Conservation (phyloP, 2,113 vertebrate species). For the Megaceryle maxima region DNA sequence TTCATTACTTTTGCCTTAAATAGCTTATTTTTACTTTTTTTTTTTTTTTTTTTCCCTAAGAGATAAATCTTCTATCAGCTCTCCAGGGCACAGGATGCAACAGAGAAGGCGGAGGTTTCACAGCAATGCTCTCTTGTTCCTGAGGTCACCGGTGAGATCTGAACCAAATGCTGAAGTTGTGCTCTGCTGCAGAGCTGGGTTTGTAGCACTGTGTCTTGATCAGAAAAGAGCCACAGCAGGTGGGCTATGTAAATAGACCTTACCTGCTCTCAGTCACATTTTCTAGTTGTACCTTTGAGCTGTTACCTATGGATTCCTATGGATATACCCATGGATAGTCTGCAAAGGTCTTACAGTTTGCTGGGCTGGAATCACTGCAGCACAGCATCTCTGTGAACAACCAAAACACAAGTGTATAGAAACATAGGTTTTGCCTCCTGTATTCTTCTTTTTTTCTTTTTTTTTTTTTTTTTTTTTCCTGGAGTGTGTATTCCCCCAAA, state of each 20-base stretch:
- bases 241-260: neutral
- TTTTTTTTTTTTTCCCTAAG: neutral
- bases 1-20: neutral
- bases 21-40: neutral
- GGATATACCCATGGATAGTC: rapidly evolving
- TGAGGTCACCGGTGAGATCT: neutral
- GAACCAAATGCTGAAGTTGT: neutral
- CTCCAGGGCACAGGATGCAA: neutral
- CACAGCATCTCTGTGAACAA: rapidly evolving
- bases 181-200: neutral
- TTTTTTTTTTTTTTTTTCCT: neutral
- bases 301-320: neutral
- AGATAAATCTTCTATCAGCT: neutral
- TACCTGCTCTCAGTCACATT: neutral
- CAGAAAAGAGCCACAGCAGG: neutral
- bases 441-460: neutral
- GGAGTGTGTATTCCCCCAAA: neutral
- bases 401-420: neutral
- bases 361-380: neutral
- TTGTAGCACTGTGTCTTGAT: neutral
- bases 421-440: neutral
- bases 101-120: neutral
- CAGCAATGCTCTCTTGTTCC: neutral
- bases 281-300: neutral
- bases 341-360: neutral